These are phyloP conservation scores for Ecliptopera silaceata DNA, from an alignment of 2,888 invertebrate species.

Conservation along the genomic window DNA sequence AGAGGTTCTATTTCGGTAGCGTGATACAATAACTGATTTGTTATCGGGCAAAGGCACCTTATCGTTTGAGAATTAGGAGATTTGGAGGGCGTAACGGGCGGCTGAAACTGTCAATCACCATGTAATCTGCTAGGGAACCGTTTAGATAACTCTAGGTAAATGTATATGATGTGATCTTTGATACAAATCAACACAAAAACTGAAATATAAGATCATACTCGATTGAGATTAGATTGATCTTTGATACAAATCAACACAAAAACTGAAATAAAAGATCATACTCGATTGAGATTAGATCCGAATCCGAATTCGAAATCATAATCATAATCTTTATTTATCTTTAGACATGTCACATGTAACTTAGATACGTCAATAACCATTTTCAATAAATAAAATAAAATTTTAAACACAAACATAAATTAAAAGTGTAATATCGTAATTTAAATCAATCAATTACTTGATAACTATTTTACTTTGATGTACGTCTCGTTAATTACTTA, in stretches of 20 bases:
- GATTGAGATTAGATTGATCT: background rate
- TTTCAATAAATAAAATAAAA: no score
- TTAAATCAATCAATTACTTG: background rate
- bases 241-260: background rate
- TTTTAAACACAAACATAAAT: no score
- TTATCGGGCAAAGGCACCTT: slow-evolving; percentile 76
- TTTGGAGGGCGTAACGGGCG: slow-evolving; percentile 5
- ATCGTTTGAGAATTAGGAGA: slow-evolving; percentile 43
- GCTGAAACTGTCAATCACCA: slow-evolving; percentile 17
- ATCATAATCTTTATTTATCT: no score
- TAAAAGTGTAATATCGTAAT: background rate
- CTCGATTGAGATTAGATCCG: background rate
- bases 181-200: background rate
- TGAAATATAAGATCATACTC: background rate
- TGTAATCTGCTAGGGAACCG: background rate
- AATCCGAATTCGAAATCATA: no score
- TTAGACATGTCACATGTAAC: no score
- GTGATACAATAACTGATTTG: slow-evolving; percentile 64
- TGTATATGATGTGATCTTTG: background rate
- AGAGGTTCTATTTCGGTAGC: slow-evolving; percentile 68
- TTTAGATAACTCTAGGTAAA: background rate
- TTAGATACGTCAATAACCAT: no score
- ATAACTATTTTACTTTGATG: background rate
- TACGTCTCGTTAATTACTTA: no score
- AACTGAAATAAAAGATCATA: background rate